Percentiles rank a stretch among this genome's conserved stretches.
Evolutionary conservation across 1,140 invertebrate genomes (phyloP).

Genomic region (Aphelinus certus): DNA sequence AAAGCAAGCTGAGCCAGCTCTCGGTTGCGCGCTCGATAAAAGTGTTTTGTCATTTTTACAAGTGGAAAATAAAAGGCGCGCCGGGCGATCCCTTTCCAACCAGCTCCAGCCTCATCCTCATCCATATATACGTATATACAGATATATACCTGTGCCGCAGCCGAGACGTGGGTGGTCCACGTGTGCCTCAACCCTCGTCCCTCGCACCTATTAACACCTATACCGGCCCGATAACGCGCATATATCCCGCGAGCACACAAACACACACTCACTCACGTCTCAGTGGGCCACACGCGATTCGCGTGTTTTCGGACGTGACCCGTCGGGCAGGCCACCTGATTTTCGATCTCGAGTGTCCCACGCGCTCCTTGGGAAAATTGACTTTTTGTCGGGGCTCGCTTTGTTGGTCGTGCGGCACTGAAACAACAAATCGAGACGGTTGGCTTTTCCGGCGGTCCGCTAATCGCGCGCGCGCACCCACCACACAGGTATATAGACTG

Average conservation of each 20-base stretch:
- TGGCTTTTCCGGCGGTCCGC: neutral
- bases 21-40: slow-evolving; percentile 40
- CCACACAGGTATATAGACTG: no score
- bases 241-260: no score
- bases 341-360: slow-evolving; percentile 36
- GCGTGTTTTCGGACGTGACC: slow-evolving; percentile 55
- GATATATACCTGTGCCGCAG: neutral
- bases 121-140: neutral
- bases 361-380: slow-evolving; percentile 47
- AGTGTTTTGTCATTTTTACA: slow-evolving; percentile 54
- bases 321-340: slow-evolving; percentile 46
- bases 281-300: neutral
- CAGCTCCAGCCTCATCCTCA: neutral
- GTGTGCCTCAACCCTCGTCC: neutral
- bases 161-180: slow-evolving; percentile 50
- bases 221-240: no score
- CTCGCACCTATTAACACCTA: neutral
- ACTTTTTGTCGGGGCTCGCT: slow-evolving; percentile 46
- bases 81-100: no score
- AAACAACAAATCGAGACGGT: slow-evolving; percentile 49
- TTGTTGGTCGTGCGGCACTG: slow-evolving; percentile 52
- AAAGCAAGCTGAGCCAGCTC: slow-evolving; percentile 1
- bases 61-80: slow-evolving; percentile 27
- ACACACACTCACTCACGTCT: no score
- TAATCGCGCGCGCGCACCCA: slow-evolving; percentile 26